Evolutionary conservation across 2,888 invertebrate genomes (phyloP), one percentile per base, ranked within the genome.

Genomic region (Mellilla xanthometata): DNA sequence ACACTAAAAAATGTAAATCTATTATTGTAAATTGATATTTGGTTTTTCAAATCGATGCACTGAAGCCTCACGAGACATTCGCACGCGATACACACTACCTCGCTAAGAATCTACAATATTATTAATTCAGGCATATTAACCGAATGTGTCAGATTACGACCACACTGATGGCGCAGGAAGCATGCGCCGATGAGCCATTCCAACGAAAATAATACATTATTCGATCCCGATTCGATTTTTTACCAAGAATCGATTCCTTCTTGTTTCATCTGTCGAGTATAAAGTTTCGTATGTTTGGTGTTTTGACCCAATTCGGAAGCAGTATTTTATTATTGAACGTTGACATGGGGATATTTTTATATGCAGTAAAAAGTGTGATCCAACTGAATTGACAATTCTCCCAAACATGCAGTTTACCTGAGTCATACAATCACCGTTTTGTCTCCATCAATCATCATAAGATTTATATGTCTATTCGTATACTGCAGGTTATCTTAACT

Each of bases 81-180:
- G 88, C 88, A 88, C 84, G 88, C 87, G 79, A 85, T 76, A 62
- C 72, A 55, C n/a, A n/a, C n/a, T n/a, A 71, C 73, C 80, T 79
- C 74, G 80, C 77, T 71, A 68, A 74, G 72, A 79, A 82, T 86
- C 81, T 80, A 85, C 78, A 82, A 81, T 80, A 77, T 87, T 87
- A 87, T 85, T 82, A 88, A 88, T 84, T 83, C 83, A 86, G 73
- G 83, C 88, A 86, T 86, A 88, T 81, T 80, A 83, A 84, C 79
- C 78, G 76, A 77, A 66, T 81, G 88, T 87, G 76, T 89, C 81
- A 58, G 26, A 76, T 89, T 87, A 75, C 88, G 88, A 88, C 88
- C 88, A 87, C 88, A 87, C 85, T 74, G 72, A 72, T 72, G 81
- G 80, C 84, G 82, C 86, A 87, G 88, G 88, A 89, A 88, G 88